These are phyloP conservation scores for Ptychadena robeensis DNA, from an alignment of 2,797 vertebrate genomes.

Conservation along the genomic window DNA sequence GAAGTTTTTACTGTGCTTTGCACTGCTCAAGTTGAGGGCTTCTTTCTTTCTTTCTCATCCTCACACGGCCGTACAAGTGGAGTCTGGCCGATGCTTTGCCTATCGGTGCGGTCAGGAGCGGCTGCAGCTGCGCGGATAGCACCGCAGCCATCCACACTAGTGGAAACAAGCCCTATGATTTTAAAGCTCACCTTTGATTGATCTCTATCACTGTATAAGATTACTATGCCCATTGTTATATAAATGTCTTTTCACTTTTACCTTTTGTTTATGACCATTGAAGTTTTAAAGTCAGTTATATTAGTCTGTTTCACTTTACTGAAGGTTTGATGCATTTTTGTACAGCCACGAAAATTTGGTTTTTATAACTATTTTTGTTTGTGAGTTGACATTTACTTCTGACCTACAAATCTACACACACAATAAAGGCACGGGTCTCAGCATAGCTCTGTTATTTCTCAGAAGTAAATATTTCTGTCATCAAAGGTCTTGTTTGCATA, in stretches of 20 bases:
- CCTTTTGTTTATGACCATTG: neutral
- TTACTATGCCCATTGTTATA: no score
- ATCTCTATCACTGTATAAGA: no score
- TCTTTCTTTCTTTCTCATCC: no score
- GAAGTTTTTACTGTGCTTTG: no score
- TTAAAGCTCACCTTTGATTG: no score
- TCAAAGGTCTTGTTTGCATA: conserved; percentile 34
- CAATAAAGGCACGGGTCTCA: neutral
- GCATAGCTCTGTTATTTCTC: conserved; percentile 15
- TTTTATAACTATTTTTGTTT: conserved; percentile 16
- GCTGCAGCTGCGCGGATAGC: no score
- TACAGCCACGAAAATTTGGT: neutral
- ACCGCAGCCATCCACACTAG: no score
- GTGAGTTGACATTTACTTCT: conserved; percentile 30
- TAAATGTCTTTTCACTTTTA: neutral
- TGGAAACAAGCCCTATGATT: no score
- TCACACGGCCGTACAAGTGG: no score
- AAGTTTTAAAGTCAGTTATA: neutral
- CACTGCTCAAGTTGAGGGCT: no score
- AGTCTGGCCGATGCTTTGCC: no score
- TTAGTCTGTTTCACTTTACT: neutral
- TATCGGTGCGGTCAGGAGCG: no score
- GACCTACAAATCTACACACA: conserved; percentile 23
- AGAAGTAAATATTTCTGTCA: conserved; percentile 6
- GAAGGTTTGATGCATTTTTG: neutral